Evolutionary conservation across 2,113 vertebrate species (phyloP), one percentile per base, ranked within the genome.

Genomic region (Sporophila hypoxantha): DNA sequence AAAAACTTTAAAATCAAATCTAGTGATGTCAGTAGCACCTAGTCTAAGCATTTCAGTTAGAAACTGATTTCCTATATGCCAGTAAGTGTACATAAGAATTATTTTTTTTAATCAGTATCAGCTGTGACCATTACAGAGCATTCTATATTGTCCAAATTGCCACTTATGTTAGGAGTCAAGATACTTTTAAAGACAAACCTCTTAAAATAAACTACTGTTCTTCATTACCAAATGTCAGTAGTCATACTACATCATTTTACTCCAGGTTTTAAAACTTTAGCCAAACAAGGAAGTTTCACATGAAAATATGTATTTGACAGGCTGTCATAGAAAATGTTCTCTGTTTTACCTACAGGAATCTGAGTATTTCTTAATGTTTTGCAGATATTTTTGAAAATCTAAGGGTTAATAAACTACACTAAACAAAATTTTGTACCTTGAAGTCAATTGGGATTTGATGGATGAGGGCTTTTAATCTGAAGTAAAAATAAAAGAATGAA

Each of bases 71-170:
- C 18, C 53, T 64, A 26, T 76, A 37, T 52, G 11, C 23, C 34
- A 53, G 5, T 41, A 67, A 32, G 3, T 39, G 8, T 22, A 17
- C 0, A 0, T 78, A 16, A 65, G 14, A 65, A 19, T 26, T 12
- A 3, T 21, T n/a, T 62, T 74, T 74, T 39, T 27, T 9, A 30
- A 52, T 37, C n/a, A 34, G 26, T n/a, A 47, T 70, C 34, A 53
- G 8, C 20, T 74, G 74, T 49, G 25, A 79, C 29, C 26, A 30
- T 82, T 66, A 32, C 0, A 1, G 14, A 53, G 1, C 25, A 52
- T 62, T 57, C 30, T 61, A 67, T 82, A 36, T 62, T 75, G 42
- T 53, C 32, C 8, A 39, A 67, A 53, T 53, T 3, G 1, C 27
- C 8, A 14, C 56, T 67, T 62, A 18, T 49, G 12, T 53, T 55